phyloP scores from a whole-genome alignment of 2,113 vertebrate genomes.

The Myiagra hebetior region DNA sequence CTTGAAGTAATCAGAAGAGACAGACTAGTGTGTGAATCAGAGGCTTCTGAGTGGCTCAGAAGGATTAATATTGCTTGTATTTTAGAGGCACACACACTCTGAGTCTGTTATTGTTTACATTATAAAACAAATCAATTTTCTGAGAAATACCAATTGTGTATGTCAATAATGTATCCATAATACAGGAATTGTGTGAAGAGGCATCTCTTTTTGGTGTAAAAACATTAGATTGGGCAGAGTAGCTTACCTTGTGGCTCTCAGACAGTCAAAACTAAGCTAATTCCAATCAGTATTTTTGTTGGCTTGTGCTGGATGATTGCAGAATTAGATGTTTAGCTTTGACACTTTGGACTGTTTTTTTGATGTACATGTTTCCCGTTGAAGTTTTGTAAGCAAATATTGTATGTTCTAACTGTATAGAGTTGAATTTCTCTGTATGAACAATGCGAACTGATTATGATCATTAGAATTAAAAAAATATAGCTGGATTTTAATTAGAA shows the following conservation, averaged over 20 bases:
- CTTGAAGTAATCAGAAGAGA: background rate
- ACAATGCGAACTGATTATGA: background rate
- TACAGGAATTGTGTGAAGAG: background rate
- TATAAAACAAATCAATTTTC: background rate
- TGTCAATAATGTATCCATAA: background rate
- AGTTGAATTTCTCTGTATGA: background rate
- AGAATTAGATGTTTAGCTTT: background rate
- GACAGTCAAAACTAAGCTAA: background rate
- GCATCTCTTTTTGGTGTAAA: background rate
- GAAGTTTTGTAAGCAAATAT: background rate
- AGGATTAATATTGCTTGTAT: background rate
- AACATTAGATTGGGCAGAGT: background rate
- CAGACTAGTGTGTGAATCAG: background rate
- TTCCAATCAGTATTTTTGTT: background rate
- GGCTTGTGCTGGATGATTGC: background rate
- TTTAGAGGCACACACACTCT: background rate
- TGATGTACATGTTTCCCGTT: background rate
- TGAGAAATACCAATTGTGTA: background rate
- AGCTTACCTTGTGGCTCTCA: background rate
- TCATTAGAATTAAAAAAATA: background rate
- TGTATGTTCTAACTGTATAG: background rate
- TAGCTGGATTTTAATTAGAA: background rate
- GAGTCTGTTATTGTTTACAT: background rate
- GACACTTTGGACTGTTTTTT: background rate
- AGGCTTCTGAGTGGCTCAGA: background rate